Percentiles rank a stretch among this genome's conserved stretches.
Conservation (phyloP, 2,888 invertebrate genomes). For the Andrena flavipes region DNA sequence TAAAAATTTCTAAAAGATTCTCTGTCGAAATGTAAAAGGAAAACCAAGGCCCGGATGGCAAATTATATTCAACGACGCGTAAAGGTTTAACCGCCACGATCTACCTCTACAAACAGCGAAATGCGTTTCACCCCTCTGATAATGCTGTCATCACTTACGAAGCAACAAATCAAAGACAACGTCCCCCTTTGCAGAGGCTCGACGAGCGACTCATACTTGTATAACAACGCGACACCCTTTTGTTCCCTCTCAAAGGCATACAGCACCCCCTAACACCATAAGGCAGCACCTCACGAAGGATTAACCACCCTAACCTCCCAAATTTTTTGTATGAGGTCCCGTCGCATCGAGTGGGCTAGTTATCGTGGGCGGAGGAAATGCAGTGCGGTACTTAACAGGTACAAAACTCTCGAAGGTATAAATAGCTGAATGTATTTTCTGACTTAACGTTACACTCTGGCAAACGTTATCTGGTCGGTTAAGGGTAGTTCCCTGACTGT, state of each 20-base stretch:
- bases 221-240: conserved; percentile 20
- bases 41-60: background rate
- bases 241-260: conserved; percentile 18
- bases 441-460: too few relatives aligned
- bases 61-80: conserved; percentile 11
- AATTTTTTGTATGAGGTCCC: too few relatives aligned
- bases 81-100: conserved; percentile 23
- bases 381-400: background rate
- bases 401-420: background rate
- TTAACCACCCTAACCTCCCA: background rate
- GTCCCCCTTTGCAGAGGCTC: conserved; percentile 39
- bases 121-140: conserved; percentile 29
- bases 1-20: background rate
- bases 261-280: background rate
- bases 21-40: background rate
- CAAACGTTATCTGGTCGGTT: too few relatives aligned
- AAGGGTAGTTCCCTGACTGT: too few relatives aligned
- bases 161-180: conserved; percentile 47
- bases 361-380: conserved; percentile 6
- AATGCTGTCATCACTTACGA: conserved; percentile 32
- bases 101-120: background rate
- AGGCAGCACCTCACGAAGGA: background rate
- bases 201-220: background rate
- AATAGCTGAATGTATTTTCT: too few relatives aligned
- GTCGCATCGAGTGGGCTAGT: conserved; percentile 53